Evolutionary conservation across 1,140 invertebrate species (phyloP), one percentile per base, ranked within the genome.

Genomic region (Cepaea nemoralis): DNA sequence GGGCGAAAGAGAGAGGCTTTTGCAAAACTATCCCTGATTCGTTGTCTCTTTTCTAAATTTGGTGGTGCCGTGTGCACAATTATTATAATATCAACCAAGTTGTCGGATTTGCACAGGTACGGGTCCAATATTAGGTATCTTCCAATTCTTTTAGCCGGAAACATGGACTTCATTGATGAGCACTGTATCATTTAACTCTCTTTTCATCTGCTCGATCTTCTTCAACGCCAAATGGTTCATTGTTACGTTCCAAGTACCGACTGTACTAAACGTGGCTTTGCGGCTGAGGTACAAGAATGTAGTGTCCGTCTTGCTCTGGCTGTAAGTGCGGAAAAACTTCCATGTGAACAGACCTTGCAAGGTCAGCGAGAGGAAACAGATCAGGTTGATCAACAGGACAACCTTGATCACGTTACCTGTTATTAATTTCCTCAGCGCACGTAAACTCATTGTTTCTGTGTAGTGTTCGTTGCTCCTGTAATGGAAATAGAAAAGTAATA

Each of bases 11-110:
- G 39, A 10, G 24, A n/a, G 2, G 79, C 48, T 39, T 83, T 83
- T 22, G 83, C 86, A 87, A 88, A 90, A 12, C 87, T 89, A 55
- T 86, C 73, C 48, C 89, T 74, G 27, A 90, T 84, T 14, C 75
- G 48, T n/a, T 66, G 39, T 31, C 88, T 50, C 45, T 74, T 69
- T 19, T 81, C 31, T 35, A 77, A 71, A 69, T 88, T 66, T 3
- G 59, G 24, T 8, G 59, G 55, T 12, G 77, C 77, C 5, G 77
- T 67, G 31, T 79, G 77, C 5, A 79, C 77, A 16, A 79, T 69
- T 37, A 67, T 24, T 22, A 79, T 6, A 19, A 69, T 40, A 40
- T 66, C 63, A n/a, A 79, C 35, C 0, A 1, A 2, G 0, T 31
- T n/a, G 14, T 24, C 40, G 55, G n/a, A 69, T 22, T 71, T 71